These are phyloP conservation scores for Drosophila flavopinicola DNA, from an alignment of 2,888 invertebrate species.

Conservation along the genomic window DNA sequence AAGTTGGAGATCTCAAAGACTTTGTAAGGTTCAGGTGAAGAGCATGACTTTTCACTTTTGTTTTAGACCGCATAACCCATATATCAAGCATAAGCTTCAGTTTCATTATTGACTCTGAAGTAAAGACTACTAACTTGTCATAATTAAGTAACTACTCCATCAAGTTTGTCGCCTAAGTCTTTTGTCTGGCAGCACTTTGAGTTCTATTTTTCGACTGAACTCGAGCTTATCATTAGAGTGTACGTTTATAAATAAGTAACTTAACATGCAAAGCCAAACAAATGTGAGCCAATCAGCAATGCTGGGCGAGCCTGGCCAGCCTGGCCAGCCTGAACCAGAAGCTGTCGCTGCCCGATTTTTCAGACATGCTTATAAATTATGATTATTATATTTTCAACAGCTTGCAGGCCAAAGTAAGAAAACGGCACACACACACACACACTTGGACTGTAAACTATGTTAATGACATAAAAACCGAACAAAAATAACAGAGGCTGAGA, in stretches of 20 bases:
- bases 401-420: slow-evolving; percentile 48
- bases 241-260: slow-evolving; percentile 30
- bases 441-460: slow-evolving; percentile 66
- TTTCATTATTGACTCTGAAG: slow-evolving; percentile 2
- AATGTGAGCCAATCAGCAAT: slow-evolving; percentile 61
- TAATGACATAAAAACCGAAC: slow-evolving; percentile 72
- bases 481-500: slow-evolving; percentile 48
- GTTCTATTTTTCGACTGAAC: slow-evolving; percentile 23
- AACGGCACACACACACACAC: slow-evolving; percentile 23
- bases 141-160: slow-evolving; percentile 23
- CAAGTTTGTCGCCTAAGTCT: slow-evolving; percentile 39
- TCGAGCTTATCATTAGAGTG: slow-evolving; percentile 50
- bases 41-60: slow-evolving; percentile 4
- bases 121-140: slow-evolving; percentile 30
- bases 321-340: slow-evolving; percentile 22
- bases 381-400: slow-evolving; percentile 72
- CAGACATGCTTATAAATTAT: slow-evolving; percentile 66
- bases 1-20: no score
- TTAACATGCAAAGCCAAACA: slow-evolving; percentile 55
- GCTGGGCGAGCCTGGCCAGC: slow-evolving; percentile 17
- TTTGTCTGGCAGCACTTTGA: slow-evolving; percentile 28
- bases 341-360: slow-evolving; percentile 54
- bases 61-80: slow-evolving; percentile 4
- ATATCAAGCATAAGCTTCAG: not conserved
- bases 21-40: not conserved